Evolutionary conservation across 2,797 vertebrate species (phyloP).

Genomic region (Silurus lanzhouensis): DNA sequence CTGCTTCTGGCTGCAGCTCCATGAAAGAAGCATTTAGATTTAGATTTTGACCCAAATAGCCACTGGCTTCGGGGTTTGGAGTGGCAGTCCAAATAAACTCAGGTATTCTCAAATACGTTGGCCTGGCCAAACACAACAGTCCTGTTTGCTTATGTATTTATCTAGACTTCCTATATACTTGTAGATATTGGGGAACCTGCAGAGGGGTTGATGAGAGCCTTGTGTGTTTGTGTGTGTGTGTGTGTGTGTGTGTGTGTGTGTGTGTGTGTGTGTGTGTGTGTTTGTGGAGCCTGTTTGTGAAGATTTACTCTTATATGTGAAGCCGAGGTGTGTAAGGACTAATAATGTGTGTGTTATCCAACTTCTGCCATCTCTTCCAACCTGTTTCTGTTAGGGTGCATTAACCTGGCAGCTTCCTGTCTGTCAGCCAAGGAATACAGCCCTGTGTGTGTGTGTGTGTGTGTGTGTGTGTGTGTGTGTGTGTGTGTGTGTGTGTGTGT

Average conservation of each 20-base stretch:
- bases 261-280: not conserved
- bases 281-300: slow-evolving; percentile 16
- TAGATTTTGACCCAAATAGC: slow-evolving; percentile 57
- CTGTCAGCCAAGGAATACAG: slow-evolving; percentile 59
- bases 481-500: slow-evolving; percentile 16
- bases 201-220: slow-evolving; percentile 59
- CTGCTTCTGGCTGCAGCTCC: slow-evolving; percentile 58
- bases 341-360: slow-evolving; percentile 68
- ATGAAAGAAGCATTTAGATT: slow-evolving; percentile 74
- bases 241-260: slow-evolving; percentile 4
- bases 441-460: not conserved
- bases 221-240: slow-evolving; percentile 23
- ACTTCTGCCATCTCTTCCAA: slow-evolving; percentile 57
- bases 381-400: slow-evolving; percentile 63
- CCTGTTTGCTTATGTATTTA: slow-evolving; percentile 79
- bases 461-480: slow-evolving; percentile 1
- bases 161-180: slow-evolving; percentile 79
- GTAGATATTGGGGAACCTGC: slow-evolving; percentile 67
- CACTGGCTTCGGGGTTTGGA: slow-evolving; percentile 65
- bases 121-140: slow-evolving; percentile 77
- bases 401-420: slow-evolving; percentile 58
- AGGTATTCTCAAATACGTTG: slow-evolving; percentile 76
- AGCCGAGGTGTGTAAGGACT: slow-evolving; percentile 58
- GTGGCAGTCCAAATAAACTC: slow-evolving; percentile 76
- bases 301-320: slow-evolving; percentile 60